Percentiles rank a stretch among this genome's conserved stretches.
Evolutionary conservation across 2,888 invertebrate genomes (phyloP).

Genomic region (Erebia epiphron): DNA sequence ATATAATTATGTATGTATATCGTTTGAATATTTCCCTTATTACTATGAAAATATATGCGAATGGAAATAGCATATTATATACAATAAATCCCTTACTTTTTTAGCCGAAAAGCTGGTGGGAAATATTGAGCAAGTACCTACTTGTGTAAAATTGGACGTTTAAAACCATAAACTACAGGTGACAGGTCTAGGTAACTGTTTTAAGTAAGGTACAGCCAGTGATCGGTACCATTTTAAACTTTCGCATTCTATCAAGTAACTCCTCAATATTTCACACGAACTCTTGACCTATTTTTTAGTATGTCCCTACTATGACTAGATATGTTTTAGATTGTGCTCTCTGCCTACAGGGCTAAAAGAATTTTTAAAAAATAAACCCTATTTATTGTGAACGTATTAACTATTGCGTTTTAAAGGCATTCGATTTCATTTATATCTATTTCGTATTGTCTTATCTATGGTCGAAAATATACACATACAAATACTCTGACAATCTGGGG

Average conservation of each 20-base stretch:
- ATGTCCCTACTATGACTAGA: slow-evolving; percentile 75
- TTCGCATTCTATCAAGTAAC: not conserved
- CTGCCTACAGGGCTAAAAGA: slow-evolving; percentile 63
- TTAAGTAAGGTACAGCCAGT: not conserved
- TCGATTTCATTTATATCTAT: slow-evolving; percentile 65
- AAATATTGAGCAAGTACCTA: not conserved
- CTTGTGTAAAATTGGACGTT: not conserved
- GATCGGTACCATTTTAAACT: not conserved
- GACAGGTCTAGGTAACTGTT: not conserved
- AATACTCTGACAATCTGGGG: slow-evolving; percentile 26
- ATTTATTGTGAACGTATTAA: slow-evolving; percentile 71
- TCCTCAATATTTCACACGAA: slow-evolving; percentile 6
- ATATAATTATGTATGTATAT: slow-evolving; percentile 20
- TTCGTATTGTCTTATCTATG: slow-evolving; percentile 82
- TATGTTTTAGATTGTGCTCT: slow-evolving; percentile 79
- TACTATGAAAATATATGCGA: slow-evolving; percentile 75
- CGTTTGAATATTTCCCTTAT: slow-evolving; percentile 51
- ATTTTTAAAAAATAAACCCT: slow-evolving; percentile 74
- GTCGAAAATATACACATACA: slow-evolving; percentile 64
- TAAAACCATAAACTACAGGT: not conserved
- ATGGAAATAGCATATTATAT: slow-evolving; percentile 65
- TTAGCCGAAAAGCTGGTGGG: not conserved
- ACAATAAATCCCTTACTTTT: slow-evolving; percentile 65
- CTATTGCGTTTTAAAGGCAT: slow-evolving; percentile 80
- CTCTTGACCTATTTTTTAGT: slow-evolving; percentile 40